Evolutionary conservation across 2,797 vertebrate species (phyloP).

Genomic region (Hippoglossus hippoglossus): DNA sequence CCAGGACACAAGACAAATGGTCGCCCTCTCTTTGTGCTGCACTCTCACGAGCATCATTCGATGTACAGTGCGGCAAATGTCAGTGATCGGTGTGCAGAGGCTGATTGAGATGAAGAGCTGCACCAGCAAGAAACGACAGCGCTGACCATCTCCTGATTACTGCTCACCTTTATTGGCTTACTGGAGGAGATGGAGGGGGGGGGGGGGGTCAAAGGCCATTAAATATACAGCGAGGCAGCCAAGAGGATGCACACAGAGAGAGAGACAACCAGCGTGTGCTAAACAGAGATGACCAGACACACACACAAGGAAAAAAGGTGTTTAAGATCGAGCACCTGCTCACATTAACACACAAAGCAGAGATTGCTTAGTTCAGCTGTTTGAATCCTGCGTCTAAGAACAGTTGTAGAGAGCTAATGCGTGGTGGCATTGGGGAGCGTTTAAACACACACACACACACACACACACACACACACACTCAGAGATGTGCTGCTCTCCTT

Average conservation of each 20-base stretch:
- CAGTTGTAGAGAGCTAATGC: conserved; percentile 28
- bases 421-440: conserved; percentile 4
- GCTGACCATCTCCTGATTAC: conserved; percentile 79
- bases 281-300: conserved; percentile 23
- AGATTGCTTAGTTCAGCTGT: conserved; percentile 30
- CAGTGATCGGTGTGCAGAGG: conserved; percentile 46
- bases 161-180: conserved; percentile 76
- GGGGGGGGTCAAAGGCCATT: conserved; percentile 65
- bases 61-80: conserved; percentile 37
- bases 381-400: conserved; percentile 21
- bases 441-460: conserved; percentile 16
- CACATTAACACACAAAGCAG: conserved; percentile 1
- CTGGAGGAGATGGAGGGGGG: conserved; percentile 44
- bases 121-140: conserved; percentile 60
- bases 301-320: neutral
- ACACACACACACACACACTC: conserved; percentile 14
- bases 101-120: conserved; percentile 70
- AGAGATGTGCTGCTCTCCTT: conserved; percentile 38
- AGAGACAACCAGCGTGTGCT: conserved; percentile 3
- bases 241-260: conserved; percentile 18
- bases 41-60: conserved; percentile 23
- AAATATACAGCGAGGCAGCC: conserved; percentile 43
- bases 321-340: conserved; percentile 24
- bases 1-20: conserved; percentile 55
- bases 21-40: conserved; percentile 1